phyloP scores from a whole-genome alignment of 2,113 vertebrate species.

The Siniperca knerii region DNA sequence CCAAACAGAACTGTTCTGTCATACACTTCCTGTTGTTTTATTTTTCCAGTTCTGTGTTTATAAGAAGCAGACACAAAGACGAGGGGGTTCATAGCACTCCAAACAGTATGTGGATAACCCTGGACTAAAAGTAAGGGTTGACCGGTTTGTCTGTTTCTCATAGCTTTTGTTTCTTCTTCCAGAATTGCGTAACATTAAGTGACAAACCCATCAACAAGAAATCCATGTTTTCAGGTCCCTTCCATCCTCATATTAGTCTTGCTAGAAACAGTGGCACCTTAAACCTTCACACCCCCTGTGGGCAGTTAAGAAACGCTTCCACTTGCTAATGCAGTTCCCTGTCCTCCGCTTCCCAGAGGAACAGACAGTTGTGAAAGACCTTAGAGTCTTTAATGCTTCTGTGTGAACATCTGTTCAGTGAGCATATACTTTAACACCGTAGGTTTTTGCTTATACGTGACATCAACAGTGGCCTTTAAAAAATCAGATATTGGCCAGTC shows the following conservation, averaged over 20 bases:
- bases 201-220: constrained; percentile 20
- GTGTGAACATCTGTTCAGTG: constrained; percentile 10
- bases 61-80: constrained; percentile 75
- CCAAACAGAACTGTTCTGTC: constrained; percentile 75
- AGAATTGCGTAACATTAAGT: constrained; percentile 8
- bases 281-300: background rate
- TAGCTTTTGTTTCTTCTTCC: background rate
- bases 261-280: background rate
- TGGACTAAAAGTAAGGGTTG: background rate
- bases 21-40: constrained; percentile 84
- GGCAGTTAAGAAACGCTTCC: constrained; percentile 24
- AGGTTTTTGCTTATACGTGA: background rate
- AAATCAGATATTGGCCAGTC: background rate
- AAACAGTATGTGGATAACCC: constrained; percentile 54
- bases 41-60: constrained; percentile 78
- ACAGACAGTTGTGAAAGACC: constrained; percentile 20
- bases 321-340: constrained; percentile 35
- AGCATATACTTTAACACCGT: background rate
- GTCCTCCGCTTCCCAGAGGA: constrained; percentile 14
- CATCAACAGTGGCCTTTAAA: background rate
- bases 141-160: background rate
- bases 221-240: constrained; percentile 23
- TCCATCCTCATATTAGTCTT: constrained; percentile 29
- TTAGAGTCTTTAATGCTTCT: constrained; percentile 8
- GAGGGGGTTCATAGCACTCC: constrained; percentile 9